Evolutionary conservation across 2,113 vertebrate genomes (phyloP), one percentile per base, ranked within the genome.

Genomic region (Toxotes chatareus): DNA sequence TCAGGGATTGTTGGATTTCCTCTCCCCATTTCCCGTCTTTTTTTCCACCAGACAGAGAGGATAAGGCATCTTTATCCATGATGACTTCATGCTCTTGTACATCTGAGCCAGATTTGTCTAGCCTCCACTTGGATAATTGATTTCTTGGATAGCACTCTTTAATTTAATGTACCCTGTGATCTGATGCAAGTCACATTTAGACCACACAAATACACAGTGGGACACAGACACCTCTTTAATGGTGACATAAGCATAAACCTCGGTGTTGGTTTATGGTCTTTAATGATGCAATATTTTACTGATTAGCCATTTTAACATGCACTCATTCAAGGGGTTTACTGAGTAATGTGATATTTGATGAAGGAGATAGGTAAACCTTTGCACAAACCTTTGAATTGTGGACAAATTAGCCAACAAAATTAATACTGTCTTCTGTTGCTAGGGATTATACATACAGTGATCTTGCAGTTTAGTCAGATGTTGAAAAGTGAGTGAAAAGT

Each of bases 1-100:
- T 73, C 63, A 68, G 85, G 86, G 88, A 89, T 93, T 90, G 89
- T 83, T 86, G 85, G 86, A 89, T 92, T 91, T 89, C 87, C 85
- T 83, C 51, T 87, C 71, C 38, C 66, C 56, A 46, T 86, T 80
- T 78, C 80, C 73, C 61, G 14, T 79, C 47, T 71, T 82, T 80
- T 27, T 47, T 77, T 79, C 81, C 79, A 88, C 73, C 55, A 79
- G 75, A 85, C 72, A 55, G 67, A 86, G 73, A 69, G 87, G 75
- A 88, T 90, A 82, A 92, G 81, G 88, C 79, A 53, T 89, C 86
- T 93, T 82, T 86, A 86, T 91, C 82, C 86, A 21, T 4, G 62
- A 76, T 89, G 90, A 92, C 88, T 84, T 89, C 89, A 91, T 90
- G 70, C 17, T 65, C 70, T 71, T 71, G 66, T 80, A 80, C 76